Conservation (phyloP, 1,140 invertebrate species). For the Bradysia coprophila region DNA sequence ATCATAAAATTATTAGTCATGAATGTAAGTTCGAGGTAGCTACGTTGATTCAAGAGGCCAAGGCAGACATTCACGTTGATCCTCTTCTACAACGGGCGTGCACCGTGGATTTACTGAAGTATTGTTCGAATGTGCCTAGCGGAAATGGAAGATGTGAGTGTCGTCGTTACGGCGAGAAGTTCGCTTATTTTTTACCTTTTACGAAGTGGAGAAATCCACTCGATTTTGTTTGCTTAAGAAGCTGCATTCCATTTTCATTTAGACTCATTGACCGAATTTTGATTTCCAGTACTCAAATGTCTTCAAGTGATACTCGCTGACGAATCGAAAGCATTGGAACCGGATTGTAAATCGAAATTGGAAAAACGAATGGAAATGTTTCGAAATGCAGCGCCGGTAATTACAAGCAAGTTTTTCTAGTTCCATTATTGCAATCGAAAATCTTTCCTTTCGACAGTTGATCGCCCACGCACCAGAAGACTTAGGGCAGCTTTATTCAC, state of each 20-base stretch:
- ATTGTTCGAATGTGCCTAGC: constrained; percentile 61
- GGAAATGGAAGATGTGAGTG: constrained; percentile 70
- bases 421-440: constrained; percentile 1
- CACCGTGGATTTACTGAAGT: constrained; percentile 59
- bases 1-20: constrained; percentile 47
- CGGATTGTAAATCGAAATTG: constrained; percentile 60
- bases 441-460: constrained; percentile 17
- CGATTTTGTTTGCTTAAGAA: too few species aligned
- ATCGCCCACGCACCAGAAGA: constrained; percentile 35
- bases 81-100: constrained; percentile 60
- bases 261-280: too few species aligned
- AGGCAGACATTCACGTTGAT: constrained; percentile 69
- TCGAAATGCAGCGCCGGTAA: constrained; percentile 63
- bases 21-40: constrained; percentile 66
- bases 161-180: too few species aligned
- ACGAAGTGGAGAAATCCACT: too few species aligned
- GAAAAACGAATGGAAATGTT: constrained; percentile 74
- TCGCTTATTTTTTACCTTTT: constrained; percentile 4
- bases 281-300: constrained; percentile 60
- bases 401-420: constrained; percentile 9
- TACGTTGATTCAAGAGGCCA: constrained; percentile 55
- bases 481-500: constrained; percentile 46
- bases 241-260: background rate
- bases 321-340: constrained; percentile 41
- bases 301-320: constrained; percentile 52